Percentiles rank a stretch among this genome's conserved stretches.
phyloP scores from a whole-genome alignment of 2,797 vertebrate species.

The Smutsia temminckii region DNA sequence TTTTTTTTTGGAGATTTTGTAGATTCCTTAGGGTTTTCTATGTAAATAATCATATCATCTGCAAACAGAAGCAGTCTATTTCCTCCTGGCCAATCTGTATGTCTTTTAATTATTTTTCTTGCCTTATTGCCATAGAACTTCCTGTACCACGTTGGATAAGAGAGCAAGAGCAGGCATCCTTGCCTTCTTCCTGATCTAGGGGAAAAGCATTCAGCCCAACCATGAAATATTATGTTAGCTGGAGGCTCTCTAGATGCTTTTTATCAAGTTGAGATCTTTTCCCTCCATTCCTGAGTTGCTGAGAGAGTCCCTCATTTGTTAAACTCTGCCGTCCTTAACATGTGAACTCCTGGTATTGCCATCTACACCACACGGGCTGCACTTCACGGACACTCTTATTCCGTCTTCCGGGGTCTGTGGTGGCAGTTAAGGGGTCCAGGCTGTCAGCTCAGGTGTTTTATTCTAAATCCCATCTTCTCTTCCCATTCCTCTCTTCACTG shows the following conservation, averaged over 20 bases:
- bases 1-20: background rate
- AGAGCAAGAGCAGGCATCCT: fast-evolving
- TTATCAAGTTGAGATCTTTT: background rate
- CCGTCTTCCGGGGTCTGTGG: background rate
- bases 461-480: background rate
- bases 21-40: background rate
- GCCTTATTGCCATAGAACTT: background rate
- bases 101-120: background rate
- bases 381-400: background rate
- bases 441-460: background rate
- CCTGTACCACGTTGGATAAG: background rate
- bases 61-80: background rate
- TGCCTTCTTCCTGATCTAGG: background rate
- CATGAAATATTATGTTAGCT: too few relatives aligned
- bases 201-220: background rate
- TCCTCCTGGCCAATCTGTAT: background rate
- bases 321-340: background rate
- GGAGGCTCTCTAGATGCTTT: background rate
- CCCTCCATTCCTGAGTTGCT: background rate
- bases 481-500: fast-evolving
- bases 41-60: background rate
- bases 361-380: background rate
- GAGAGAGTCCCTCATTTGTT: background rate
- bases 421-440: background rate
- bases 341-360: background rate